These are phyloP conservation scores for Podarcis lilfordi DNA, from an alignment of 2,797 vertebrate species.

Conservation along the genomic window DNA sequence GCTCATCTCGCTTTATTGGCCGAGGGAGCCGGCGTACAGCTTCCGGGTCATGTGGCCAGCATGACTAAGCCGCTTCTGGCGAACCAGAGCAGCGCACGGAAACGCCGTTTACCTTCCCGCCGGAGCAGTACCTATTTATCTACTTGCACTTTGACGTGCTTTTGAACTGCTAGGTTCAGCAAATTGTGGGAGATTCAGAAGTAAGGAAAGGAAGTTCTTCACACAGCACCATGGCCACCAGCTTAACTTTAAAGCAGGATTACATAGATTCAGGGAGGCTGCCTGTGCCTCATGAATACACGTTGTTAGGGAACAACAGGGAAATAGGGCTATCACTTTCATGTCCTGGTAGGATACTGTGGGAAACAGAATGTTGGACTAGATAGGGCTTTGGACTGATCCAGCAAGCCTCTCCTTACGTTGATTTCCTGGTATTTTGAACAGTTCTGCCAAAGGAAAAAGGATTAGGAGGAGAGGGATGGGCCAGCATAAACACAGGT, in stretches of 20 bases:
- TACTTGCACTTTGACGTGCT: too few species aligned
- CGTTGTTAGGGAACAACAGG: neutral
- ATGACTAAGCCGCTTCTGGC: too few species aligned
- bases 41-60: too few species aligned
- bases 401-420: neutral
- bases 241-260: neutral
- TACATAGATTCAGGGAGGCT: neutral
- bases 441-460: neutral
- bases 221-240: neutral
- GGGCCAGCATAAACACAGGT: neutral
- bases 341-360: neutral
- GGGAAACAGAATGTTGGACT: neutral
- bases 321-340: neutral
- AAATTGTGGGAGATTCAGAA: neutral
- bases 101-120: too few species aligned
- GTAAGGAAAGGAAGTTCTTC: neutral
- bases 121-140: too few species aligned
- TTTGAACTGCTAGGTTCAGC: too few species aligned
- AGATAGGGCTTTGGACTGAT: neutral
- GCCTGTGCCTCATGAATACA: neutral
- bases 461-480: neutral
- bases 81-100: too few species aligned
- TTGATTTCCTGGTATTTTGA: neutral
- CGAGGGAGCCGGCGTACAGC: too few species aligned
- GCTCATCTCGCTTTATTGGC: too few species aligned